Conservation (phyloP, 53 echinoderm and acorn worm genomes). For the Arbacia lixula region DNA sequence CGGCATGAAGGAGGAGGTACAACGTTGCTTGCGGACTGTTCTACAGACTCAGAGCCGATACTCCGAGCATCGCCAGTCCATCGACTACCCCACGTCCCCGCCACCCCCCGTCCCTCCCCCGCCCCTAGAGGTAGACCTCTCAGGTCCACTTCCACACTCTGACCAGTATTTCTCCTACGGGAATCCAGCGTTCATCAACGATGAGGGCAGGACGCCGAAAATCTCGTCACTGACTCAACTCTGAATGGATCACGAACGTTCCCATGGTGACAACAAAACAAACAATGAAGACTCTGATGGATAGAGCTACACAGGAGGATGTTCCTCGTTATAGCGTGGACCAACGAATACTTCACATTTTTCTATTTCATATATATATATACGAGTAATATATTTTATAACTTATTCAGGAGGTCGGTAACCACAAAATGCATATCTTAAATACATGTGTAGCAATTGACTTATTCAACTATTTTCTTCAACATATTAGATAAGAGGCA, state of each 20-base stretch:
- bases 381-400: no score
- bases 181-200: slow-evolving; percentile 22
- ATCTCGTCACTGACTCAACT: slow-evolving; percentile 32
- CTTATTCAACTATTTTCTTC: no score
- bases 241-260: slow-evolving; percentile 6
- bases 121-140: slow-evolving; percentile 25
- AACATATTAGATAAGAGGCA: no score
- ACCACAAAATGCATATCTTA: no score
- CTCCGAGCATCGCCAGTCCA: not conserved
- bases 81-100: slow-evolving; percentile 10
- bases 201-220: slow-evolving; percentile 10
- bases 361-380: no score
- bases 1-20: slow-evolving; percentile 61
- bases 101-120: slow-evolving; percentile 51
- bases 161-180: slow-evolving; percentile 23
- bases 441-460: no score
- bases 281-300: no score
- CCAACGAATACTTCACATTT: no score
- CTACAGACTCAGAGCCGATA: not conserved
- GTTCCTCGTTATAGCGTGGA: no score
- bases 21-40: slow-evolving; percentile 31
- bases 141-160: not conserved
- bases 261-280: no score
- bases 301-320: no score
- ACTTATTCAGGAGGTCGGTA: no score